These are phyloP conservation scores for Liolophura sinensis DNA, from an alignment of 1,140 invertebrate genomes.

Conservation along the genomic window DNA sequence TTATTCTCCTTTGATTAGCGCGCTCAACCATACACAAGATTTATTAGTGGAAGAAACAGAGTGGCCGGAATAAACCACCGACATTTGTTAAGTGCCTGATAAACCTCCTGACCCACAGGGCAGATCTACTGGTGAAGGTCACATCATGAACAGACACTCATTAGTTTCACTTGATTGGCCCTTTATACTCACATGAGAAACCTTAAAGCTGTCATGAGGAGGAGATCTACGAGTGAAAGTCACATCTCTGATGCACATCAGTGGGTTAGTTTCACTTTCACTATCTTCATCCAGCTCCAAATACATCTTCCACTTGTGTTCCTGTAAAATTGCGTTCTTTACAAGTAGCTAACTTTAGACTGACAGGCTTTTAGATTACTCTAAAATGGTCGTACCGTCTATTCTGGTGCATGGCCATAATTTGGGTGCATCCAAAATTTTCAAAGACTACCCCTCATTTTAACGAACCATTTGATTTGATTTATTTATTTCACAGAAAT, in stretches of 20 bases:
- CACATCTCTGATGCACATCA: conserved; percentile 52
- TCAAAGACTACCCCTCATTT: too few relatives aligned
- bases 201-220: conserved; percentile 32
- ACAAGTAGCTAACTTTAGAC: not conserved
- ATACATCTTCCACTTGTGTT: conserved; percentile 60
- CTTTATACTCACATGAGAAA: conserved; percentile 22
- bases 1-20: too few relatives aligned
- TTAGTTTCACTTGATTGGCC: conserved; percentile 14
- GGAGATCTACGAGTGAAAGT: conserved; percentile 39
- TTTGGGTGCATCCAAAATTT: too few relatives aligned
- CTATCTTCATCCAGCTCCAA: conserved; percentile 54
- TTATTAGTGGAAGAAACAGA: not conserved
- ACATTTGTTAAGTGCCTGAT: too few relatives aligned
- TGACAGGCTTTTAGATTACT: too few relatives aligned
- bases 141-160: conserved; percentile 10
- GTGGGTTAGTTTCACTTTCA: conserved; percentile 30
- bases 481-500: too few relatives aligned
- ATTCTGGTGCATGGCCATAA: too few relatives aligned
- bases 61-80: not conserved
- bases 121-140: not conserved
- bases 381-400: too few relatives aligned
- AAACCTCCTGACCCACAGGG: not conserved
- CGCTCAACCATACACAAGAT: conserved; percentile 1
- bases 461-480: too few relatives aligned
- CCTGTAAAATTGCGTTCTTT: conserved; percentile 24